Conservation (phyloP, 2,113 vertebrate species). For the Orthonyx spaldingii region DNA sequence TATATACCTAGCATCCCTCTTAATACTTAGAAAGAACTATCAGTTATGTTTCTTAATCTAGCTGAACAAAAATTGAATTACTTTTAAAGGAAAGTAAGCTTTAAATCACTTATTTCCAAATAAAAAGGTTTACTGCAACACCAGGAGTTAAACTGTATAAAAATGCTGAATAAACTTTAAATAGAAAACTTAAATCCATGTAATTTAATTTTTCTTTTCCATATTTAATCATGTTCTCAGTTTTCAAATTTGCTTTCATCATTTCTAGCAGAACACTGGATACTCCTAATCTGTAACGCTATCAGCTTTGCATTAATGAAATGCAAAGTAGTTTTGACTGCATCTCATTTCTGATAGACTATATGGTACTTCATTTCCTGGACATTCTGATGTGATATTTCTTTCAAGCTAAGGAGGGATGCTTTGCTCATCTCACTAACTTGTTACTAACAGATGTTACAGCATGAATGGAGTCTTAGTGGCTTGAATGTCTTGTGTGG, state of each 20-base stretch:
- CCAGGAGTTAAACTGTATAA: background rate
- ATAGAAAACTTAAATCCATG: background rate
- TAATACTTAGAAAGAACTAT: conserved; percentile 67
- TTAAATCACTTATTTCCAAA: background rate
- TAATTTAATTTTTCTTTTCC: background rate
- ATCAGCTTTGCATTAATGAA: background rate
- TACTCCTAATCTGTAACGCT: background rate
- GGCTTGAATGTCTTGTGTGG: conserved; percentile 63
- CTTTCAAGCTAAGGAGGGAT: conserved; percentile 71
- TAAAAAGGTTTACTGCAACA: background rate
- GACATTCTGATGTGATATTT: conserved; percentile 70
- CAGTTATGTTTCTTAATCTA: conserved; percentile 43
- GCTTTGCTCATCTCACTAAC: conserved; percentile 72
- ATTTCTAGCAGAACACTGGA: background rate
- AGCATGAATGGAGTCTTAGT: conserved; percentile 70
- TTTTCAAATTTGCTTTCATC: background rate
- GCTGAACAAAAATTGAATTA: background rate
- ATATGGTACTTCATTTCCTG: rapidly evolving
- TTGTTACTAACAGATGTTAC: conserved; percentile 62
- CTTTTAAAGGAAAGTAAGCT: background rate
- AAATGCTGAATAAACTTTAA: background rate
- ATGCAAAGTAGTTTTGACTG: background rate
- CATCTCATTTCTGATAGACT: background rate
- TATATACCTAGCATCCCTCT: conserved; percentile 72
- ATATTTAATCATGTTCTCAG: background rate